These are phyloP conservation scores for Pegea sp. DNA, from an alignment of 23 tunicate genomes.

Conservation along the genomic window DNA sequence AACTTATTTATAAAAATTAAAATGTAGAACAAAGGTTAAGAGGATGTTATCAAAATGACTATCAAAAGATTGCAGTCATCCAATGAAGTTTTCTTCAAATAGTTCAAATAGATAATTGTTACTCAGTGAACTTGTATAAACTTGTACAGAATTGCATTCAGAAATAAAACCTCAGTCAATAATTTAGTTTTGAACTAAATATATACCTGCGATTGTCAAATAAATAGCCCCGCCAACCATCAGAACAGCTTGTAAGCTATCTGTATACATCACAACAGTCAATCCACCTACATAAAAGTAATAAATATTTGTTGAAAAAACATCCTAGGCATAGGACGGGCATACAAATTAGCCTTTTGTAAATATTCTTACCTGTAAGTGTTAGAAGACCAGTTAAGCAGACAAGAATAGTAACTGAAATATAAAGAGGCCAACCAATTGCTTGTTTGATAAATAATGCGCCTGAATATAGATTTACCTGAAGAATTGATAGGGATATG, in stretches of 20 bases:
- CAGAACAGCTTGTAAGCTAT: slow-evolving; percentile 26
- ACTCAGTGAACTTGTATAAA: no score
- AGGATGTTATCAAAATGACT: no score
- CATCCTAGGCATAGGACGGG: not conserved
- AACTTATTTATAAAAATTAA: no score
- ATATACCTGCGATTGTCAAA: slow-evolving; percentile 22
- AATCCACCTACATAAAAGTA: slow-evolving; percentile 19
- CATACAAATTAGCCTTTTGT: not conserved
- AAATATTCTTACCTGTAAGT: slow-evolving; percentile 13
- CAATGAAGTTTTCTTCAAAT: no score
- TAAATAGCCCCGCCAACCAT: slow-evolving; percentile 26
- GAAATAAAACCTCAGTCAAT: no score
- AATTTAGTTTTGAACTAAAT: no score
- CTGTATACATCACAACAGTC: slow-evolving; percentile 57
- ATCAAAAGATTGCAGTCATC: no score
- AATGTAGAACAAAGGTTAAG: no score
- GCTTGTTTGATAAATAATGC: slow-evolving; percentile 42
- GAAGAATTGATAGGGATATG: no score
- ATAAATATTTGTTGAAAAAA: not conserved
- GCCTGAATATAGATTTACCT: slow-evolving; percentile 61
- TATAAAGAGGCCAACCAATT: slow-evolving; percentile 34
- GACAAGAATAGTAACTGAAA: slow-evolving; percentile 24
- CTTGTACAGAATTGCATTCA: no score
- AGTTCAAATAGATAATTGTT: no score
- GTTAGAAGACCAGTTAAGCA: slow-evolving; percentile 34